Conservation (phyloP, 2,888 invertebrate genomes). For the Ichneumoninae sp. region DNA sequence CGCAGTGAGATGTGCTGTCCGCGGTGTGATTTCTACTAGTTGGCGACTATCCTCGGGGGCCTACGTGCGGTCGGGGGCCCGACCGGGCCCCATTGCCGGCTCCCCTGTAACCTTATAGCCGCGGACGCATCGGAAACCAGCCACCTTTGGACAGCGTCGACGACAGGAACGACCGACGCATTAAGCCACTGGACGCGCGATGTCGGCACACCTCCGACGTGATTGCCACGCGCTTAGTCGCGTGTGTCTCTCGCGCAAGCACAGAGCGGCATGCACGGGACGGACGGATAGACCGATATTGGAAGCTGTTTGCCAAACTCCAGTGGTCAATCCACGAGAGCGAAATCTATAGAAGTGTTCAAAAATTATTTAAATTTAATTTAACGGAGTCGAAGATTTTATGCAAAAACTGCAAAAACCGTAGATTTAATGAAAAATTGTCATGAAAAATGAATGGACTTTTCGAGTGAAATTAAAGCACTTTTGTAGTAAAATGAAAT, state of each 20-base stretch:
- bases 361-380: slow-evolving; percentile 8
- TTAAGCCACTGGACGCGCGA: slow-evolving; percentile 48
- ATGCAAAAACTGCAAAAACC: too few species aligned
- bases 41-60: slow-evolving; percentile 41
- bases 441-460: too few species aligned
- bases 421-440: too few species aligned
- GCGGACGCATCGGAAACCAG: slow-evolving; percentile 36
- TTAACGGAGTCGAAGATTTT: too few species aligned
- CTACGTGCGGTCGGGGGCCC: slow-evolving; percentile 47
- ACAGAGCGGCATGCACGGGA: neutral
- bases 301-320: slow-evolving; percentile 7
- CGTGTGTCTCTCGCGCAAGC: slow-evolving; percentile 20
- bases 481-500: too few species aligned
- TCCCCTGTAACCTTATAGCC: slow-evolving; percentile 57
- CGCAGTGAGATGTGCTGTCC: slow-evolving; percentile 48
- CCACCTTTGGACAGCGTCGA: slow-evolving; percentile 42
- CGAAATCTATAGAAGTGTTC: slow-evolving; percentile 26
- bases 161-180: slow-evolving; percentile 55
- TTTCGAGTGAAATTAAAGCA: too few species aligned
- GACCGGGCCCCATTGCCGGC: slow-evolving; percentile 4
- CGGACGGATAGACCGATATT: slow-evolving; percentile 21
- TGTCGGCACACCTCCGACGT: slow-evolving; percentile 14
- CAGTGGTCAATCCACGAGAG: slow-evolving; percentile 9
- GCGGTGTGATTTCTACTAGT: slow-evolving; percentile 57
- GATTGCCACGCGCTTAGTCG: slow-evolving; percentile 51